These are phyloP conservation scores for Carassius carassius DNA, from an alignment of 2,113 vertebrate genomes.

Conservation along the genomic window DNA sequence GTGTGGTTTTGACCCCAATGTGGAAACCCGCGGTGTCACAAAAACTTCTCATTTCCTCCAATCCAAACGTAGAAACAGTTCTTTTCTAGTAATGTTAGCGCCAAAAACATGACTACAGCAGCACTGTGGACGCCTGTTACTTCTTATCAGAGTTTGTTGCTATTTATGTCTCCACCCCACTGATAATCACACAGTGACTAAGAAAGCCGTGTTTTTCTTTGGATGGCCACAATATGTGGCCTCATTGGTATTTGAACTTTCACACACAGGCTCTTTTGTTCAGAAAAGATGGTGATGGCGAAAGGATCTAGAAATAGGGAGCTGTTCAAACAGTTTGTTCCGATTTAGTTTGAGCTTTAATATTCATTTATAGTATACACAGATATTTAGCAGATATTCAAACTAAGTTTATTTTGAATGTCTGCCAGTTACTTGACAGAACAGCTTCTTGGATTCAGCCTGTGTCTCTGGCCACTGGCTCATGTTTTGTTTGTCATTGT, in stretches of 20 bases:
- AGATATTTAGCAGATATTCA: background rate
- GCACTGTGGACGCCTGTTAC: constrained; percentile 52
- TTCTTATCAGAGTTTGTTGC: constrained; percentile 61
- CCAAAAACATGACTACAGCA: constrained; percentile 48
- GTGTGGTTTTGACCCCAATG: background rate
- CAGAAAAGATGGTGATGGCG: background rate
- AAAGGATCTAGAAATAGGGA: constrained; percentile 30
- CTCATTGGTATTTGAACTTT: constrained; percentile 67
- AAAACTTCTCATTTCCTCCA: background rate
- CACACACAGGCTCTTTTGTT: constrained; percentile 73
- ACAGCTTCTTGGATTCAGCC: background rate
- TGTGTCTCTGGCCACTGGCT: no score
- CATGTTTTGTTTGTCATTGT: no score
- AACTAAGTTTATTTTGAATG: background rate
- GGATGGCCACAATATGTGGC: constrained; percentile 62
- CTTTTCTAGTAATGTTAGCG: constrained; percentile 17
- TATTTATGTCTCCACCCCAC: constrained; percentile 55
- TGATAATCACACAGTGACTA: constrained; percentile 66
- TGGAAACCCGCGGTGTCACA: background rate
- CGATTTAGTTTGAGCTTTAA: background rate
- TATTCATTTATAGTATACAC: background rate
- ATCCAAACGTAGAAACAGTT: background rate
- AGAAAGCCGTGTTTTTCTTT: constrained; percentile 60
- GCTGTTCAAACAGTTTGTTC: background rate
- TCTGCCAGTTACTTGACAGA: background rate